Percentiles rank a stretch among this genome's conserved stretches.
phyloP scores from a whole-genome alignment of 2,113 vertebrate species.

The Mirza zaza region DNA sequence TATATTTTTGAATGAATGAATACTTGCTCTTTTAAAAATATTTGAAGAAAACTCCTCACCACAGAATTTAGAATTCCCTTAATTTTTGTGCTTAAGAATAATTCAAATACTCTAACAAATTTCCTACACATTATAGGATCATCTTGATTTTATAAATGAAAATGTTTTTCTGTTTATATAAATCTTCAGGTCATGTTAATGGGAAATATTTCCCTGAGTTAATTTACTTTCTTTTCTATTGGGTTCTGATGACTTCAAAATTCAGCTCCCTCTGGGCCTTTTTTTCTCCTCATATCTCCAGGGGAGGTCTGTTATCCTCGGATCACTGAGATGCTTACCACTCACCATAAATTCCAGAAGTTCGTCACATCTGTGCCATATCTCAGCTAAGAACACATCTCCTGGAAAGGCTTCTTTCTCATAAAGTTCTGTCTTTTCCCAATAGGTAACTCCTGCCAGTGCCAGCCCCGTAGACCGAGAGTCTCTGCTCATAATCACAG shows the following conservation, averaged over 20 bases:
- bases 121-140: neutral
- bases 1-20: neutral
- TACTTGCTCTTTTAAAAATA: neutral
- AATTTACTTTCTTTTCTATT: neutral
- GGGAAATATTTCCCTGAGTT: neutral
- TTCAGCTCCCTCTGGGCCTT: neutral
- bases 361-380: neutral
- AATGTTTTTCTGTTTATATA: neutral
- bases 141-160: neutral
- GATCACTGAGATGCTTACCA: neutral
- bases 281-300: neutral
- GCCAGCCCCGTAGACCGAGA: neutral
- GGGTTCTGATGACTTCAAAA: slow-evolving; percentile 29
- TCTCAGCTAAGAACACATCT: neutral
- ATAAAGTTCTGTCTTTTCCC: neutral
- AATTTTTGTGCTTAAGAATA: neutral
- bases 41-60: neutral
- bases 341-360: neutral
- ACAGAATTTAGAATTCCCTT: neutral
- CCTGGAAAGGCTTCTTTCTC: neutral
- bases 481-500: neutral
- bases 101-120: neutral
- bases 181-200: neutral
- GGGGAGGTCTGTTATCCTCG: neutral
- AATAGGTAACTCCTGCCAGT: neutral